These are phyloP conservation scores for Pipistrellus pipistrellus DNA, from an alignment of 2,797 vertebrate species.

Conservation along the genomic window DNA sequence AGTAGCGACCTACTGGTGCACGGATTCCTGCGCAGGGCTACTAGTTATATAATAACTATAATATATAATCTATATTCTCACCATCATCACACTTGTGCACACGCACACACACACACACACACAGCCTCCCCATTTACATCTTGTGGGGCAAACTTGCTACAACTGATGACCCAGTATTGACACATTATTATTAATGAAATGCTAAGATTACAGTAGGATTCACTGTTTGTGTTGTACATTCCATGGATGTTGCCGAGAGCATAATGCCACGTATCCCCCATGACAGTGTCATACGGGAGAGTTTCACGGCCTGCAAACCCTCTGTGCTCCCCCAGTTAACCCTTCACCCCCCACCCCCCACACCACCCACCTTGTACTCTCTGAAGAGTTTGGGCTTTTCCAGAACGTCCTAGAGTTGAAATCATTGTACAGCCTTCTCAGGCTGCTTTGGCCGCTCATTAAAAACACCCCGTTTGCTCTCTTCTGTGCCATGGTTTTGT, in stretches of 20 bases:
- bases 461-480: background rate
- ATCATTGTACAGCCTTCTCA: background rate
- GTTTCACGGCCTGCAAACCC: background rate
- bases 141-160: background rate
- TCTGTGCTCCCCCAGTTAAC: fast-evolving
- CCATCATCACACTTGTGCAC: background rate
- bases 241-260: background rate
- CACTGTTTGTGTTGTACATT: background rate
- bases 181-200: fast-evolving
- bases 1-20: too few species aligned
- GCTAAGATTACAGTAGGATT: fast-evolving
- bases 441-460: background rate
- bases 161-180: fast-evolving
- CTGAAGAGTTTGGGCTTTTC: background rate
- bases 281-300: background rate
- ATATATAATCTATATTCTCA: background rate
- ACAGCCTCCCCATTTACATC: background rate
- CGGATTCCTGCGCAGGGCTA: too few species aligned
- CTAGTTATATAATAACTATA: background rate
- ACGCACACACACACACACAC: background rate
- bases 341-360: background rate
- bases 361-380: background rate
- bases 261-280: fast-evolving
- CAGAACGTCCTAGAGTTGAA: background rate
- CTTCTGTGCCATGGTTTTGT: background rate